Conservation (phyloP, 1,140 invertebrate species). For the Drosophila nebulosa region DNA sequence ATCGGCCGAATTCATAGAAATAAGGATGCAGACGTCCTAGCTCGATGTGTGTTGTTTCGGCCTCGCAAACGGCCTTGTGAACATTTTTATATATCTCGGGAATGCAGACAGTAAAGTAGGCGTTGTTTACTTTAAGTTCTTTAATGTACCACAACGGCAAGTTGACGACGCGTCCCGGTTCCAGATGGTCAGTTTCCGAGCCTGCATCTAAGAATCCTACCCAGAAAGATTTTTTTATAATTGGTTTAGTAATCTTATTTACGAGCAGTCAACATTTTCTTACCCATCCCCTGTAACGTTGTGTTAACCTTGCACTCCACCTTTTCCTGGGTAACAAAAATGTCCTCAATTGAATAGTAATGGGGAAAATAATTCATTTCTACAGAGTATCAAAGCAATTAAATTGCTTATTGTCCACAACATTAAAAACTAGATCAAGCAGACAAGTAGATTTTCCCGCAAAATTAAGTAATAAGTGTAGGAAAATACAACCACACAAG, state of each 20-base stretch:
- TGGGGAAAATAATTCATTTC: constrained; percentile 82
- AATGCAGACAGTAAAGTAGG: constrained; percentile 81
- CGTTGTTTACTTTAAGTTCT: constrained; percentile 81
- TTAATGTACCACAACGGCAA: constrained; percentile 83
- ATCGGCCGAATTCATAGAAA: constrained; percentile 86
- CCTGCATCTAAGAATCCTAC: constrained; percentile 86
- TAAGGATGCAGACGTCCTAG: constrained; percentile 86
- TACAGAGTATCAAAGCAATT: not conserved
- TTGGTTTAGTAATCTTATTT: too few species aligned
- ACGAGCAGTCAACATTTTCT: too few species aligned
- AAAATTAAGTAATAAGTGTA: not conserved
- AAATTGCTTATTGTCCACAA: not conserved
- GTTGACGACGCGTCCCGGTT: constrained; percentile 84
- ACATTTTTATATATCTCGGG: constrained; percentile 86
- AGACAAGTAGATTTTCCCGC: not conserved
- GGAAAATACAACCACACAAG: not conserved
- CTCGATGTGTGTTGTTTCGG: constrained; percentile 86
- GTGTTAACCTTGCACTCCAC: constrained; percentile 85
- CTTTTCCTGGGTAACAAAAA: constrained; percentile 86
- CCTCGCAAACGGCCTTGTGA: constrained; percentile 86
- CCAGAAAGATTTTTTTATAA: too few species aligned
- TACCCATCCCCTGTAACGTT: constrained; percentile 83
- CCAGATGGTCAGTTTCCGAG: constrained; percentile 83
- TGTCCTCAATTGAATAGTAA: constrained; percentile 87
- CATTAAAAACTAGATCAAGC: not conserved